These are phyloP conservation scores for Trachythela sp. DNA, from an alignment of 64 coral and sea anemone genomes.

Conservation along the genomic window DNA sequence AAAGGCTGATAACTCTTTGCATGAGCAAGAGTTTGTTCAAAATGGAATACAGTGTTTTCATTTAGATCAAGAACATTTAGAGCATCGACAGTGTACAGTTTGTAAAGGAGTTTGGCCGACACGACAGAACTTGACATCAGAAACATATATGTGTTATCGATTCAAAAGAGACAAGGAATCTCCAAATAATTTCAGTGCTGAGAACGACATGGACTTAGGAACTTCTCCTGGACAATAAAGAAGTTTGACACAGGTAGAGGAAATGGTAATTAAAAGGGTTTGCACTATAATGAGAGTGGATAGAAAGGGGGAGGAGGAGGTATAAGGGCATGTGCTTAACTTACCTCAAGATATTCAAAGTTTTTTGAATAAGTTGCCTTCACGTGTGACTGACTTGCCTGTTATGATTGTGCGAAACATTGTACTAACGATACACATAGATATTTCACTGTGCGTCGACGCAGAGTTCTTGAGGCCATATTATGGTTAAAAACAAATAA, in stretches of 20 bases:
- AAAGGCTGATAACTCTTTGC: no score
- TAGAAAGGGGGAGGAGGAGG: slow-evolving; percentile 20
- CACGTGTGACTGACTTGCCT: slow-evolving; percentile 19
- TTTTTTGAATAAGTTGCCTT: slow-evolving; percentile 29
- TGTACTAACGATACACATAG: slow-evolving; percentile 31
- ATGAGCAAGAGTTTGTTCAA: no score
- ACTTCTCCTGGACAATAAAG: not conserved
- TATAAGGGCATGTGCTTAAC: slow-evolving; percentile 32
- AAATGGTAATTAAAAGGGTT: slow-evolving; percentile 45
- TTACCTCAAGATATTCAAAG: slow-evolving; percentile 36
- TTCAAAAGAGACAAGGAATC: slow-evolving; percentile 46
- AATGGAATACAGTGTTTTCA: no score
- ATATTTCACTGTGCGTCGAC: slow-evolving; percentile 35
- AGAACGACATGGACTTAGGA: slow-evolving; percentile 42
- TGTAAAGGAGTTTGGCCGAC: not conserved
- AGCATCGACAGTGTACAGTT: not conserved
- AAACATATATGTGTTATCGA: not conserved
- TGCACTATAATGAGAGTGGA: not conserved
- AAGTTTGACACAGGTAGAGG: slow-evolving; percentile 37
- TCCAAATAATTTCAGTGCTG: slow-evolving; percentile 35
- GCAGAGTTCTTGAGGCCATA: slow-evolving; percentile 23
- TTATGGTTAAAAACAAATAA: slow-evolving; percentile 32
- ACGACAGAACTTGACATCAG: not conserved
- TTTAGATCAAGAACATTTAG: not conserved
- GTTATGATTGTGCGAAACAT: slow-evolving; percentile 27